phyloP scores from a whole-genome alignment of 2,113 vertebrate genomes.

The Nyctereutes procyonoides region DNA sequence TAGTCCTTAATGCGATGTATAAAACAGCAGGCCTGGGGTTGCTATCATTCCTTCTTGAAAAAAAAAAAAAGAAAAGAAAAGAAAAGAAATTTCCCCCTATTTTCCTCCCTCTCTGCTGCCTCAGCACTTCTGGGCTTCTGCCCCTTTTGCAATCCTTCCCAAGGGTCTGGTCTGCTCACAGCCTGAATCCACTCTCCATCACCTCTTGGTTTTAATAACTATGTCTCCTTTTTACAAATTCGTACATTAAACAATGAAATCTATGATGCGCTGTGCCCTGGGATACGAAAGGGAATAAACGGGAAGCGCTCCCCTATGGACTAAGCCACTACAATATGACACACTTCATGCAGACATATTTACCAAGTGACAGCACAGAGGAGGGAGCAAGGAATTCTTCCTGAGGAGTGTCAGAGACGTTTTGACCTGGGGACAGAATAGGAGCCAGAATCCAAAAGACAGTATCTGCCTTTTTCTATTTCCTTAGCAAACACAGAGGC shows the following conservation, averaged over 20 bases:
- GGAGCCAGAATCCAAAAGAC: neutral
- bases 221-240: neutral
- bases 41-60: neutral
- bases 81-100: neutral
- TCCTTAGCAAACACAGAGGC: neutral
- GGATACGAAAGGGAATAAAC: neutral
- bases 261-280: neutral
- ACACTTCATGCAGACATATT: neutral
- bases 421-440: conserved; percentile 41
- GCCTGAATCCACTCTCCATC: neutral
- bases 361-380: neutral
- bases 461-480: neutral
- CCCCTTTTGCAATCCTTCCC: neutral
- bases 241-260: conserved; percentile 24
- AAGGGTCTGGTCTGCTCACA: neutral
- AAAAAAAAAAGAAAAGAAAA: too few relatives aligned
- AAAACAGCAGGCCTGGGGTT: neutral
- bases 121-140: neutral
- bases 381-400: conserved; percentile 7
- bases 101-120: neutral
- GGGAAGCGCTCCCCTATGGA: neutral
- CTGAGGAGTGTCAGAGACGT: neutral
- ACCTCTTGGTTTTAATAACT: conserved; percentile 30
- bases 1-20: neutral
- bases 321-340: conserved; percentile 10